Conservation (phyloP, 23 tunicate genomes). For the Ciona savignyi region DNA sequence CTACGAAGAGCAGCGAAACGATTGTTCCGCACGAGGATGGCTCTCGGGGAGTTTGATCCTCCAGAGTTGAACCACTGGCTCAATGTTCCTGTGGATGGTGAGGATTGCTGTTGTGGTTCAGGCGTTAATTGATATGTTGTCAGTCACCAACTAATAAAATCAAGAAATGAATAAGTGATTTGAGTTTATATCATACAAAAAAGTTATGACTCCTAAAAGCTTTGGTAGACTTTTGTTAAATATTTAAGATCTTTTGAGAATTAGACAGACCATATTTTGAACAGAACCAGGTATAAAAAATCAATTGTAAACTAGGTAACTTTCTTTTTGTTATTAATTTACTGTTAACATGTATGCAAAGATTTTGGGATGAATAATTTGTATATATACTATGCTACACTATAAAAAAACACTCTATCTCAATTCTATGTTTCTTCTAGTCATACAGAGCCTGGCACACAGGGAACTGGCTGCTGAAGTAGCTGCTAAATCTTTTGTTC, state of each 20-base stretch:
- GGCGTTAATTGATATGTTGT: too few relatives aligned
- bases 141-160: background rate
- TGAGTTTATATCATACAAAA: background rate
- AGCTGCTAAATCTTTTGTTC: constrained; percentile 57
- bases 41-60: constrained; percentile 76
- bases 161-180: background rate
- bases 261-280: too few relatives aligned
- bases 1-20: constrained; percentile 44
- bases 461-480: constrained; percentile 41
- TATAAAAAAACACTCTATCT: too few relatives aligned
- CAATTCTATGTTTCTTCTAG: too few relatives aligned
- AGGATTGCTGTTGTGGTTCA: background rate
- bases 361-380: too few relatives aligned
- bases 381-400: too few relatives aligned
- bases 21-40: constrained; percentile 58
- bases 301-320: too few relatives aligned
- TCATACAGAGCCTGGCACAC: constrained; percentile 37
- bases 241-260: too few relatives aligned
- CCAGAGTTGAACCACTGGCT: constrained; percentile 51
- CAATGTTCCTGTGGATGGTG: constrained; percentile 44
- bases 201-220: background rate
- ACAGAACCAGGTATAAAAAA: too few relatives aligned
- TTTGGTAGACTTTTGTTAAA: too few relatives aligned
- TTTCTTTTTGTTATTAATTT: too few relatives aligned
- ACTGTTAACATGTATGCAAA: too few relatives aligned